phyloP scores from a whole-genome alignment of 2,888 invertebrate species.

The Eupithecia exiguata region DNA sequence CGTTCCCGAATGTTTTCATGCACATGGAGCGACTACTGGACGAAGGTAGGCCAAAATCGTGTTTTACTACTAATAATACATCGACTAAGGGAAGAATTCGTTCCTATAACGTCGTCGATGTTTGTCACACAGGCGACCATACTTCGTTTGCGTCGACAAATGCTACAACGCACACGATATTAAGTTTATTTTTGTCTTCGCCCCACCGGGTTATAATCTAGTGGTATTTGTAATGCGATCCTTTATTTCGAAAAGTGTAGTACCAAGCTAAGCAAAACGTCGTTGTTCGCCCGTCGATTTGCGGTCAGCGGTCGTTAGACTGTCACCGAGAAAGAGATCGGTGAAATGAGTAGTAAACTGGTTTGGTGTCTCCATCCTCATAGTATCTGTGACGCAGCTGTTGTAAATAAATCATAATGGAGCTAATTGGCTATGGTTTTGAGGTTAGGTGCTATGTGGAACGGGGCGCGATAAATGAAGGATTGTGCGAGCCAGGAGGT shows the following conservation, averaged over 20 bases:
- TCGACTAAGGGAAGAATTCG: conserved; percentile 53
- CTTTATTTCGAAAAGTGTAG: conserved; percentile 69
- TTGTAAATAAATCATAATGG: conserved; percentile 64
- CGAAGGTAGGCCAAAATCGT: conserved; percentile 91
- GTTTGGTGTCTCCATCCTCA: conserved; percentile 67
- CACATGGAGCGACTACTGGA: conserved; percentile 99
- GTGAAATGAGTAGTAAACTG: conserved; percentile 76
- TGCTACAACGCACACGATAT: conserved; percentile 81
- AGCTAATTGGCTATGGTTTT: conserved; percentile 53
- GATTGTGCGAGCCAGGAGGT: conserved; percentile 59
- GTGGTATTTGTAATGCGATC: conserved; percentile 82
- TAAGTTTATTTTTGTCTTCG: conserved; percentile 84
- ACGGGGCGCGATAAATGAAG: conserved; percentile 66
- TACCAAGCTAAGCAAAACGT: conserved; percentile 72
- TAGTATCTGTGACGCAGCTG: conserved; percentile 64
- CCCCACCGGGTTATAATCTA: conserved; percentile 83
- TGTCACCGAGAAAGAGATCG: conserved; percentile 74
- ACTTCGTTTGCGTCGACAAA: conserved; percentile 81
- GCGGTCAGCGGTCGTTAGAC: conserved; percentile 77
- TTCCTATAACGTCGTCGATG: conserved; percentile 61
- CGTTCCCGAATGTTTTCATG: conserved; percentile 99
- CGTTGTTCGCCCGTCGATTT: conserved; percentile 72
- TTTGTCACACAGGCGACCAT: conserved; percentile 77
- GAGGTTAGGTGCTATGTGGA: conserved; percentile 65
- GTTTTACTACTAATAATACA: conserved; percentile 64